Conservation (phyloP, 2,888 invertebrate species). For the Heteromurus nitidus region DNA sequence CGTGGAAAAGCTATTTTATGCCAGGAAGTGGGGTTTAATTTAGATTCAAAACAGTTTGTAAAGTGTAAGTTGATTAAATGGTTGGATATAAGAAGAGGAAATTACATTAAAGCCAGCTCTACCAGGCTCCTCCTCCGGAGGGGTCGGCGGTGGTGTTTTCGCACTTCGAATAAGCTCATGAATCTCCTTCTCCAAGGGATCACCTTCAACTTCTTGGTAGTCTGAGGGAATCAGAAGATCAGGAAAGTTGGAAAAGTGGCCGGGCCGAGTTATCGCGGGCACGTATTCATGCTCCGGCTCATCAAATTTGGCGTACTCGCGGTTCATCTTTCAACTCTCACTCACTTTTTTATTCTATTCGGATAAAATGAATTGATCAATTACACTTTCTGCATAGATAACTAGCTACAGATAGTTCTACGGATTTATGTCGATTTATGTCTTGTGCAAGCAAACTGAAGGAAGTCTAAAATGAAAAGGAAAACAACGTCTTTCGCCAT, state of each 20-base stretch:
- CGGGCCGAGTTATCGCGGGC: constrained; percentile 21
- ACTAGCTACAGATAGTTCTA: no score
- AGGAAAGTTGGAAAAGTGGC: constrained; percentile 24
- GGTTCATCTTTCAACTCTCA: constrained; percentile 24
- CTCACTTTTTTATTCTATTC: background rate
- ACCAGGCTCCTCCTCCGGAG: constrained; percentile 39
- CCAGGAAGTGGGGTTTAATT: background rate
- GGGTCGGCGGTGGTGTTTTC: constrained; percentile 37
- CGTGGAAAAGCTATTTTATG: constrained; percentile 19
- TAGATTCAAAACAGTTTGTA: no score
- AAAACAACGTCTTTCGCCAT: background rate
- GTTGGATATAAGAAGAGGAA: no score
- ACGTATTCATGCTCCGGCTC: constrained; percentile 7
- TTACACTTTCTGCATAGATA: no score
- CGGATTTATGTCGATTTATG: no score
- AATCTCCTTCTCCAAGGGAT: constrained; percentile 28
- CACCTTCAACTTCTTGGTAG: constrained; percentile 4
- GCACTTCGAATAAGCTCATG: constrained; percentile 9
- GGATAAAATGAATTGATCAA: no score
- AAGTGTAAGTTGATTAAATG: background rate
- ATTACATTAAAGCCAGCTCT: constrained; percentile 21
- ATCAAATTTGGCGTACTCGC: constrained; percentile 39
- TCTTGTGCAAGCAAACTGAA: no score
- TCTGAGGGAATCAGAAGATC: constrained; percentile 37
- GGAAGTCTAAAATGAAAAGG: background rate